Evolutionary conservation across 2,888 invertebrate species (phyloP).

Genomic region (Hyalella azteca): DNA sequence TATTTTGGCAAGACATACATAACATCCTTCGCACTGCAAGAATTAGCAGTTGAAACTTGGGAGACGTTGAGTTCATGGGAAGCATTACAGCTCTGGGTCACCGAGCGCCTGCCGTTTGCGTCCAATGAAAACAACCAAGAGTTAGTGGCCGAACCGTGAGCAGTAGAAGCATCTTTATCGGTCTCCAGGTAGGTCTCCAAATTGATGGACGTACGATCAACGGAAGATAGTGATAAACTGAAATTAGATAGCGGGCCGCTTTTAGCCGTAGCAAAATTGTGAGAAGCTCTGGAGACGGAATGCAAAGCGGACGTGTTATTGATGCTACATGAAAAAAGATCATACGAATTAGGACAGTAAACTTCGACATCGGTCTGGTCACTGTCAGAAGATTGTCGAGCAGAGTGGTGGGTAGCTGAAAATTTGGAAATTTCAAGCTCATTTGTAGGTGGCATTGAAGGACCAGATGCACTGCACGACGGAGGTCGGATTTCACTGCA

Average conservation of each 20-base stretch:
- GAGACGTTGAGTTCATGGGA: not conserved
- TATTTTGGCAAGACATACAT: conserved; percentile 8
- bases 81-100: not conserved
- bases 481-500: too few relatives aligned
- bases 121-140: conserved; percentile 1
- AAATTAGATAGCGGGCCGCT: conserved; percentile 9
- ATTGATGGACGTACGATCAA: conserved; percentile 16
- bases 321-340: conserved; percentile 9
- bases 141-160: not conserved
- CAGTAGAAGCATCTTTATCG: not conserved
- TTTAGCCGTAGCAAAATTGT: conserved; percentile 17
- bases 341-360: not conserved
- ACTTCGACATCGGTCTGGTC: not conserved
- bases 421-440: too few relatives aligned
- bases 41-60: not conserved
- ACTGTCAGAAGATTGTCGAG: not conserved
- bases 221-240: conserved; percentile 20
- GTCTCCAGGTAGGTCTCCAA: conserved; percentile 1
- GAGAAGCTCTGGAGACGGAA: not conserved
- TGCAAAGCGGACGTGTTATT: not conserved
- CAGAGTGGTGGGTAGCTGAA: too few relatives aligned
- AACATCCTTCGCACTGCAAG: not conserved
- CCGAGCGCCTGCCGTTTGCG: not conserved
- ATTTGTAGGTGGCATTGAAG: too few relatives aligned
- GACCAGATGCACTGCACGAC: too few relatives aligned